Conservation (phyloP, 2,797 vertebrate genomes). For the Gadopsis bispinosus region DNA sequence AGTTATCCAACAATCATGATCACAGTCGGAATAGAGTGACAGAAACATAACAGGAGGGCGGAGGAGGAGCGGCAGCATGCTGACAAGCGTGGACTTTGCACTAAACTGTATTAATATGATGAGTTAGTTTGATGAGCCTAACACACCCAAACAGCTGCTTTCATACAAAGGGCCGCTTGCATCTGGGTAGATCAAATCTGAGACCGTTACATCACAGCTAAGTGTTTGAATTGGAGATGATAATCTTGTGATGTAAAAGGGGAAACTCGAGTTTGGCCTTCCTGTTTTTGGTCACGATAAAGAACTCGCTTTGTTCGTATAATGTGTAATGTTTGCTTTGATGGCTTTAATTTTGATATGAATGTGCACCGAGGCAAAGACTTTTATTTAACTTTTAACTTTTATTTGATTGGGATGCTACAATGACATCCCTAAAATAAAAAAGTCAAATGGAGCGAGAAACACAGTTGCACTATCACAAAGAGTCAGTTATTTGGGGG, state of each 20-base stretch:
- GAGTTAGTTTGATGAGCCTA: constrained; percentile 62
- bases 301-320: too few species aligned
- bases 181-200: constrained; percentile 38
- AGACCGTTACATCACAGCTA: constrained; percentile 20
- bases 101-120: constrained; percentile 59
- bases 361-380: too few species aligned
- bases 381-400: too few species aligned
- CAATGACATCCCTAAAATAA: too few species aligned
- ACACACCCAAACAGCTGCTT: constrained; percentile 68
- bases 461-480: neutral
- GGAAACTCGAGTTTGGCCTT: neutral
- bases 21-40: constrained; percentile 51
- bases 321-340: neutral
- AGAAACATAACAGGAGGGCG: constrained; percentile 58
- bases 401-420: neutral
- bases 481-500: neutral
- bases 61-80: constrained; percentile 47
- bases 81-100: constrained; percentile 66
- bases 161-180: constrained; percentile 12
- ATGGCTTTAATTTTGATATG: neutral
- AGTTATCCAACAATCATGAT: constrained; percentile 64
- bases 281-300: neutral
- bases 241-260: constrained; percentile 18
- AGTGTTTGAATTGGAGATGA: constrained; percentile 22
- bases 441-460: too few species aligned